A percentile compares a stretch with the other conserved stretches of the same genome.
phyloP scores from a whole-genome alignment of 2,113 vertebrate genomes.

The Apistogramma diplotaenia region DNA sequence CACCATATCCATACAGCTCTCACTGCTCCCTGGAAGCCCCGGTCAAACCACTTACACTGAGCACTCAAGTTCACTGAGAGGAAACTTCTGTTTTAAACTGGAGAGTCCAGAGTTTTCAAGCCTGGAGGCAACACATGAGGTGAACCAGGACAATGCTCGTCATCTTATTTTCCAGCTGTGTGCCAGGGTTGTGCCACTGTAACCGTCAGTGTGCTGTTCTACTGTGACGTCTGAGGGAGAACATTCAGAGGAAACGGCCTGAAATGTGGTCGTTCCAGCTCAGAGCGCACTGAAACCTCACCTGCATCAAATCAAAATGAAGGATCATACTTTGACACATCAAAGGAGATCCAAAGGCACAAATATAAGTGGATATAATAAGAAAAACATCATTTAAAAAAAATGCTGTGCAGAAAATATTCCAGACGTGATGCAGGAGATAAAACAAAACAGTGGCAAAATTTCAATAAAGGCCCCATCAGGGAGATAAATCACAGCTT shows the following conservation, averaged over 20 bases:
- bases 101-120: background rate
- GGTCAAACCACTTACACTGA: background rate
- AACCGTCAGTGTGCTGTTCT: rapidly evolving
- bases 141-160: background rate
- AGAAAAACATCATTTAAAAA: background rate
- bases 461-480: background rate
- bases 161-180: too few species aligned
- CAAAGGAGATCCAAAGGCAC: background rate
- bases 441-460: background rate
- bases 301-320: background rate
- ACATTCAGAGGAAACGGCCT: background rate
- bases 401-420: background rate
- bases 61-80: background rate
- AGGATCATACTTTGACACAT: background rate
- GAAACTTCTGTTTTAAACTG: background rate
- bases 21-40: background rate
- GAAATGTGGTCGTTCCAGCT: background rate
- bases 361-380: background rate
- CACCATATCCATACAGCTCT: background rate
- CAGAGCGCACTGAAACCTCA: background rate
- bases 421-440: background rate
- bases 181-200: background rate
- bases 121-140: too few species aligned
- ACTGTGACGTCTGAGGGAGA: background rate
- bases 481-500: constrained; percentile 7